A percentile compares a stretch with the other conserved stretches of the same genome.
phyloP scores from a whole-genome alignment of 2,113 vertebrate genomes.

The Pterophyllum scalare region DNA sequence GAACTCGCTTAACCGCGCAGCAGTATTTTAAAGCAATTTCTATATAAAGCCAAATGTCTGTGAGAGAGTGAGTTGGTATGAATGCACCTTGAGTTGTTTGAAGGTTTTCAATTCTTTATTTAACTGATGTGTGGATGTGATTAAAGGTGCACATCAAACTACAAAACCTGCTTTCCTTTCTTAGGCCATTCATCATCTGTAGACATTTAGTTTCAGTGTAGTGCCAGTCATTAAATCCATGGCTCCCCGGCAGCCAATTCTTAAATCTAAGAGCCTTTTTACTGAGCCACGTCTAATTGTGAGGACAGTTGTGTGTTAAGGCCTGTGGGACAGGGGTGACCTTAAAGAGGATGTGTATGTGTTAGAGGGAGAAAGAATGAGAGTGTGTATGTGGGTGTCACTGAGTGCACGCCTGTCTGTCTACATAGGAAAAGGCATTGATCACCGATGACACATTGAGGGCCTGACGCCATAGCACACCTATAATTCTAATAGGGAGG shows the following conservation, averaged over 20 bases:
- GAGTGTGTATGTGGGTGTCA: slow-evolving; percentile 30
- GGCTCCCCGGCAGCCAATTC: slow-evolving; percentile 61
- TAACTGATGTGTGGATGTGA: slow-evolving; percentile 64
- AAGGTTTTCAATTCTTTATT: slow-evolving; percentile 62
- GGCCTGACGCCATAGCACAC: slow-evolving; percentile 61
- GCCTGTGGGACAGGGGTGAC: slow-evolving; percentile 73
- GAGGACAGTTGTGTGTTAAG: slow-evolving; percentile 68
- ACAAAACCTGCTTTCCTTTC: slow-evolving; percentile 64
- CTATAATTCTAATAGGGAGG: slow-evolving; percentile 71
- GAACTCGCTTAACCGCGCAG: slow-evolving; percentile 20
- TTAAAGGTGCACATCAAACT: slow-evolving; percentile 64
- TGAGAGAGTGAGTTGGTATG: slow-evolving; percentile 19
- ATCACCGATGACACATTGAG: slow-evolving; percentile 76
- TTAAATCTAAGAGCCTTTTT: slow-evolving; percentile 70
- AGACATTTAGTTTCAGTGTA: slow-evolving; percentile 66
- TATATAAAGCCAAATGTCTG: slow-evolving; percentile 44
- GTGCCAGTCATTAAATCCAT: slow-evolving; percentile 71
- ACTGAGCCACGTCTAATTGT: slow-evolving; percentile 76
- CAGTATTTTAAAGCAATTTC: slow-evolving; percentile 26
- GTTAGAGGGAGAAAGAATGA: slow-evolving; percentile 17
- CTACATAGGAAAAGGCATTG: slow-evolving; percentile 71
- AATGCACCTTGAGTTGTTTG: slow-evolving; percentile 56
- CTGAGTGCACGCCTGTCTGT: slow-evolving; percentile 57
- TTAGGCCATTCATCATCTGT: slow-evolving; percentile 70
- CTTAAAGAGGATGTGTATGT: slow-evolving; percentile 65